phyloP scores from a whole-genome alignment of 2,113 vertebrate genomes.

The Stictonetta naevosa region DNA sequence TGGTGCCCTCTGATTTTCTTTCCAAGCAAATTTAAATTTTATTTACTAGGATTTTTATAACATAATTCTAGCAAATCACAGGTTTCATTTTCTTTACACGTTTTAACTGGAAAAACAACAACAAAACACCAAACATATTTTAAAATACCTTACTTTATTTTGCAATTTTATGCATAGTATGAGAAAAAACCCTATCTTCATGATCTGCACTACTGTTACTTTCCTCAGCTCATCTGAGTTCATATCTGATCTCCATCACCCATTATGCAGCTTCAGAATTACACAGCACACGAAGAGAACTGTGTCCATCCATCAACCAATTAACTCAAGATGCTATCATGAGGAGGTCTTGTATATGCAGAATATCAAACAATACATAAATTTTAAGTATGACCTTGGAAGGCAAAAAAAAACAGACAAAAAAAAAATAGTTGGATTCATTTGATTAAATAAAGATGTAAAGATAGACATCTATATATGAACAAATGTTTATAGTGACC shows the following conservation, averaged over 20 bases:
- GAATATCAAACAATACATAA: slow-evolving; percentile 23
- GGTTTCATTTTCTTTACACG: background rate
- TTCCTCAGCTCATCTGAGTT: slow-evolving; percentile 35
- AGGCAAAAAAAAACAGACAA: too few relatives aligned
- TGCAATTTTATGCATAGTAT: background rate
- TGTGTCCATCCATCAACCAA: slow-evolving; percentile 30
- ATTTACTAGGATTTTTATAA: background rate
- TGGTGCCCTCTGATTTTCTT: background rate
- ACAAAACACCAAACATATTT: background rate
- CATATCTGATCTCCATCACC: slow-evolving; percentile 45
- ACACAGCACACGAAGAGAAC: slow-evolving; percentile 52
- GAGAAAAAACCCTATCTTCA: background rate
- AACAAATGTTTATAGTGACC: background rate
- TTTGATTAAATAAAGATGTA: background rate
- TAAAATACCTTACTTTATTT: background rate
- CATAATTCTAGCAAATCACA: background rate
- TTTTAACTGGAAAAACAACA: background rate
- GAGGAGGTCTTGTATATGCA: background rate
- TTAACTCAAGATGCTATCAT: slow-evolving; percentile 52
- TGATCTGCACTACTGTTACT: background rate
- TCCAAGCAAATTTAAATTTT: background rate
- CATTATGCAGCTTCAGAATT: slow-evolving; percentile 52
- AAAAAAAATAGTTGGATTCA: background rate
- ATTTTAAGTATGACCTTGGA: background rate
- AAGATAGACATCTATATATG: background rate